A percentile compares a stretch with the other conserved stretches of the same genome.
phyloP scores from a whole-genome alignment of 2,797 vertebrate genomes.

The Sebastes matsubarae region DNA sequence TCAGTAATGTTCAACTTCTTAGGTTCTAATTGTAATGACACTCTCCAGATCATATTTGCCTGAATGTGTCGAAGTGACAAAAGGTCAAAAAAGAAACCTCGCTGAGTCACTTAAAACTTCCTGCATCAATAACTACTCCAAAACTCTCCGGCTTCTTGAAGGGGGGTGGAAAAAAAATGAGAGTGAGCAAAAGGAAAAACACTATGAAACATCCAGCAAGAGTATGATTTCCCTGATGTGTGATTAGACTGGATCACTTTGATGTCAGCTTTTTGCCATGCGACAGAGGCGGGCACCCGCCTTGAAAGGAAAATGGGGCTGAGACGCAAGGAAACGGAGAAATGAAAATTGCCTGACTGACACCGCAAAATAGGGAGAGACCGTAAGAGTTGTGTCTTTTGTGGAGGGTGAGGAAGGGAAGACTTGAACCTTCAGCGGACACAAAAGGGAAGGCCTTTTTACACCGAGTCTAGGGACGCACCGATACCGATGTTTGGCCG shows the following conservation, averaged over 20 bases:
- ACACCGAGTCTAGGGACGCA: too few species aligned
- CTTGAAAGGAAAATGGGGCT: conserved; percentile 50
- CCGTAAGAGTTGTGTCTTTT: conserved; percentile 1
- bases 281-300: conserved; percentile 10
- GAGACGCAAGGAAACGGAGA: conserved; percentile 3
- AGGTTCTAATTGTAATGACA: background rate
- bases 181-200: conserved; percentile 5
- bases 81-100: background rate
- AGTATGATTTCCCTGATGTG: conserved; percentile 66
- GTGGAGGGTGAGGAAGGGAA: background rate
- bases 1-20: background rate
- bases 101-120: conserved; percentile 11
- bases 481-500: too few species aligned
- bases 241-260: conserved; percentile 65
- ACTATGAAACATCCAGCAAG: conserved; percentile 26
- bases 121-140: conserved; percentile 9
- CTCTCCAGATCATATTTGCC: background rate
- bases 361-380: conserved; percentile 21
- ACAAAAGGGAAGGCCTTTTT: background rate
- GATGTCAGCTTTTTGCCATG: conserved; percentile 56
- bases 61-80: background rate
- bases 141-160: background rate
- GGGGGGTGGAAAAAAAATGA: background rate
- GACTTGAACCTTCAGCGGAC: background rate
- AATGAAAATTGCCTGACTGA: conserved; percentile 51